Evolutionary conservation across 2,113 vertebrate genomes (phyloP), one percentile per base, ranked within the genome.

Genomic region (Hyla sarda): DNA sequence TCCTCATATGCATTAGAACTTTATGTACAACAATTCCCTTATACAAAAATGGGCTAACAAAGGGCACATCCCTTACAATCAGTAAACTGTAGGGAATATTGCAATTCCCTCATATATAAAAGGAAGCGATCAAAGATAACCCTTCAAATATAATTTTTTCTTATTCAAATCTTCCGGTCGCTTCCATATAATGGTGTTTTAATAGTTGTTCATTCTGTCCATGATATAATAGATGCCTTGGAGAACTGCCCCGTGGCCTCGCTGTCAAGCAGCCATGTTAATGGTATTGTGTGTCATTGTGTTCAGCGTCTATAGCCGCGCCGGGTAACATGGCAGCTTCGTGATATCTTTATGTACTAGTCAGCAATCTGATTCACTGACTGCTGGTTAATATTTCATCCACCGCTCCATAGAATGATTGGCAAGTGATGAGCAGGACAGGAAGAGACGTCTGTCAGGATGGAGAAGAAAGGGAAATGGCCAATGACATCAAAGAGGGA

Each of bases 361-460:
- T 87, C 85, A 87, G 85, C 85, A 87, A 65, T 82, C 85, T 56
- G 78, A 87, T 87, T 87, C 85, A 87, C 85, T 81, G 50, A 30
- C 17, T 34, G 71, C 85, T 82, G 78, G 85, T 87, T 87, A 87
- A 87, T 87, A 87, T 87, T 87, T 87, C 69, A 87, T 87, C 85
- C 69, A 3, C n/a, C 12, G 73, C 85, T 82, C 71, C 47, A 82
- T 60, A 58, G 52, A 16, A 25, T 62, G 85, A 87, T 87, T 81
- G 85, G 41, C 85, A 74, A 25, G 77, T 87, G 85, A 71, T 87
- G 85, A 62, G 85, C 54, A 54, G 85, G 75, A 82, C 69, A 74
- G 85, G 85, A 87, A 87, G 77, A 65, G n/a, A 78, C n/a, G 52
- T 52, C 60, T 74, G 85, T 82, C 52, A 67, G 11, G 25, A 21